Percentiles rank a stretch among this genome's conserved stretches.
Evolutionary conservation across 2,888 invertebrate genomes (phyloP).

Genomic region (Hypena proboscidalis): DNA sequence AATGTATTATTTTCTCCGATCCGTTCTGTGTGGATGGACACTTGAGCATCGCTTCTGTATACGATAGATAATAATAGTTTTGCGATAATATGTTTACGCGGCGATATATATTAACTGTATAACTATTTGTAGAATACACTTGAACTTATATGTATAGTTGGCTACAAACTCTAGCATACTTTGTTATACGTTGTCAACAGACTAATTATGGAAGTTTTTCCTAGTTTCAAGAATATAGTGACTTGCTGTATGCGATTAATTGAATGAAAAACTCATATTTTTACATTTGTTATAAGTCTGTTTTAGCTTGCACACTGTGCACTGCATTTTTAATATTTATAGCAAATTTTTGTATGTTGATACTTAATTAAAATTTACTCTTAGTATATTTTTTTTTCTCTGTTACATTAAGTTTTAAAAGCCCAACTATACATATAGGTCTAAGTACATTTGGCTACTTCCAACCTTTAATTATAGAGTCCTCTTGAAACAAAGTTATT

Average conservation of each 20-base stretch:
- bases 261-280: too few relatives aligned
- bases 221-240: too few relatives aligned
- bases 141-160: constrained; percentile 44
- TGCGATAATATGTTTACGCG: constrained; percentile 39
- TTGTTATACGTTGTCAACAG: neutral
- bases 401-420: constrained; percentile 10
- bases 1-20: too few relatives aligned
- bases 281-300: too few relatives aligned
- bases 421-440: constrained; percentile 41
- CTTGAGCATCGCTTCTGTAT: constrained; percentile 47
- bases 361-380: neutral
- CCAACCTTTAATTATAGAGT: constrained; percentile 12
- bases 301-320: too few relatives aligned
- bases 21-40: too few relatives aligned
- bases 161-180: constrained; percentile 2
- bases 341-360: neutral
- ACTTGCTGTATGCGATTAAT: too few relatives aligned
- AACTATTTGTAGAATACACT: constrained; percentile 27
- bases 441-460: constrained; percentile 23
- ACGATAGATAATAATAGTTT: constrained; percentile 45
- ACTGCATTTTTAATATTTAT: neutral
- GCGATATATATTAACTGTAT: constrained; percentile 32
- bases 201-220: neutral
- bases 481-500: constrained; percentile 11
- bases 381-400: neutral